Percentiles rank a stretch among this genome's conserved stretches.
These are phyloP conservation scores for Cerceris rybyensis DNA, from an alignment of 2,888 invertebrate genomes.

Conservation along the genomic window DNA sequence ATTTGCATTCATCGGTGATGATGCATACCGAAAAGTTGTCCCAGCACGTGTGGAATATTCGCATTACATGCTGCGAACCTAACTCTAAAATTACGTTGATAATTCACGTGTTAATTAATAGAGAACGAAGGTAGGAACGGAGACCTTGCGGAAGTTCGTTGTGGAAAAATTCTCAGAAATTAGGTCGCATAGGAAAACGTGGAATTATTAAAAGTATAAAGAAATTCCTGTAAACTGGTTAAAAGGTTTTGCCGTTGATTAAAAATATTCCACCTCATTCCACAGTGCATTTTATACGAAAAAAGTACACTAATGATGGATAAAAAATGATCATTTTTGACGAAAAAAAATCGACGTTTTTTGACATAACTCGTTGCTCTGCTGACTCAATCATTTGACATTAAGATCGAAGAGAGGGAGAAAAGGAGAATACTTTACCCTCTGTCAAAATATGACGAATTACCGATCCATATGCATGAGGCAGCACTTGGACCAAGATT, in stretches of 20 bases:
- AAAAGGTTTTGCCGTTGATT: too few species aligned
- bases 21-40: slow-evolving; percentile 22
- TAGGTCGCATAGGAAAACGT: too few species aligned
- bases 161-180: too few species aligned
- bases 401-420: slow-evolving; percentile 20
- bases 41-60: slow-evolving; percentile 25
- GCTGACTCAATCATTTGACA: too few species aligned
- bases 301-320: too few species aligned
- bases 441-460: slow-evolving; percentile 58
- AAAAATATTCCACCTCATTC: too few species aligned
- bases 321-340: not conserved
- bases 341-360: not conserved
- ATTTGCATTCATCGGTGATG: slow-evolving; percentile 39
- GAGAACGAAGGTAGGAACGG: not conserved
- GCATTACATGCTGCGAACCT: slow-evolving; percentile 14
- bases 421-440: slow-evolving; percentile 6
- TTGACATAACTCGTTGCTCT: too few species aligned
- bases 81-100: not conserved
- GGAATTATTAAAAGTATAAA: too few species aligned
- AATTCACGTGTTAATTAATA: slow-evolving; percentile 25
- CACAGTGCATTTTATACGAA: too few species aligned
- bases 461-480: slow-evolving; percentile 60
- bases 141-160: slow-evolving; percentile 3
- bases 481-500: slow-evolving; percentile 6
- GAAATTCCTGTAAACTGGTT: too few species aligned